Evolutionary conservation across 2,888 invertebrate genomes (phyloP), one percentile per base, ranked within the genome.

Genomic region (Clusia tigrina): DNA sequence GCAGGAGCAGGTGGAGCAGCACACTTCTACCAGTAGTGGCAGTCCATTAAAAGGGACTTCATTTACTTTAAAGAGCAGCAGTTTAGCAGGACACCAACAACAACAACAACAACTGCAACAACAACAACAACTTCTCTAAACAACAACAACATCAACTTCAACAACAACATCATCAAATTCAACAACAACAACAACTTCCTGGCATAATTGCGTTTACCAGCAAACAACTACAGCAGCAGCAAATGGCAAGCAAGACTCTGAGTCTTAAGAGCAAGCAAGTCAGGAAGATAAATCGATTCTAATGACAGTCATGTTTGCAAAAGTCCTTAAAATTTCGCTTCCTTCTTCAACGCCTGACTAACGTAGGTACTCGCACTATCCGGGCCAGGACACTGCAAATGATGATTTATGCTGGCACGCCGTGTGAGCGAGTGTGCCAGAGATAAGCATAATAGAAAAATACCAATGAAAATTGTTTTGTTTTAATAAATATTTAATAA

Each of bases 271-370:
- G n/a, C n/a, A n/a, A n/a, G n/a, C n/a, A 38, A 52, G 20, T 24
- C 55, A 66, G 60, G 62, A 77, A 78, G 78, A 81, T 74, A 79
- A 80, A 81, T 81, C 75, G 79, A 79, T 77, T 77, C 74, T 78
- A 79, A 79, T 80, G 79, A 74, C 67, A 62, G 58, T 53, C 38
- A 23, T 63, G 62, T 37, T 61, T 70, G 65, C 69, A 58, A 63
- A 64, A 65, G 56, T 15, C 24, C 53, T 38, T 22, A 22, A 57
- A 46, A 57, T 42, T 46, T 46, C 42, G 23, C 15, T 9, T 42
- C 24, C 17, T 18, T 1, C 1, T 9, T 1, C 2, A 22, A 58
- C 20, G 32, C n/a, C n/a, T n/a, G n/a, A n/a, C 42, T 42, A 15
- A 17, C n/a, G 42, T 42, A 42, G n/a, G n/a, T 42, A 10, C 42